These are phyloP conservation scores for Triplophysa yarkandensis DNA, from an alignment of 2,797 vertebrate species.

Conservation along the genomic window DNA sequence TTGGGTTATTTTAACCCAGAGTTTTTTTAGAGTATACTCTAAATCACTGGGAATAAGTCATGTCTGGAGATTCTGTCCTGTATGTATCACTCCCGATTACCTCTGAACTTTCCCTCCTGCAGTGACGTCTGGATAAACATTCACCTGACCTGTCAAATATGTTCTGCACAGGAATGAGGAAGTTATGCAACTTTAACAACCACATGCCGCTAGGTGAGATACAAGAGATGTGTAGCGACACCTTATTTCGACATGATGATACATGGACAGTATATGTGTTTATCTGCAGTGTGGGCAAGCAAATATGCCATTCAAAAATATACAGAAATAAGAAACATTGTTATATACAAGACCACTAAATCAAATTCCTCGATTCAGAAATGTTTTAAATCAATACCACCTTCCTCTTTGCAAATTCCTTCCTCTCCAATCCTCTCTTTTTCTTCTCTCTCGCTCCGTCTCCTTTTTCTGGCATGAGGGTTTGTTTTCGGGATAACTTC, in stretches of 20 bases:
- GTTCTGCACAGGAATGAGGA: slow-evolving; percentile 19
- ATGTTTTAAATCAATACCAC: neutral
- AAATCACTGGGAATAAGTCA: too few species aligned
- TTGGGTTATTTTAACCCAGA: too few species aligned
- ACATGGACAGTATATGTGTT: too few species aligned
- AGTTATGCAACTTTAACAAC: neutral
- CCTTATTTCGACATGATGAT: too few species aligned
- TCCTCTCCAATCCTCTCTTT: neutral
- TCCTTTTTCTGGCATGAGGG: slow-evolving; percentile 13
- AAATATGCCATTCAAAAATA: too few species aligned
- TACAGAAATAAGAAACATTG: too few species aligned
- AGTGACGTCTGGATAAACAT: slow-evolving; percentile 2
- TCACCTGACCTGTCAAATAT: neutral
- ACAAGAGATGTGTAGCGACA: too few species aligned
- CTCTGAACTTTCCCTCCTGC: neutral
- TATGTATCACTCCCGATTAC: neutral
- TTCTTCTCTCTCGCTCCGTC: neutral
- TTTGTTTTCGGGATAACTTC: slow-evolving; percentile 35
- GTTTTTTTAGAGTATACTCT: too few species aligned
- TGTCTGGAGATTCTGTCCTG: neutral
- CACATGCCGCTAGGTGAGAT: neutral
- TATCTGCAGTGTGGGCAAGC: too few species aligned
- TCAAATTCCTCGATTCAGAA: neutral
- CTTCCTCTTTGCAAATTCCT: neutral
- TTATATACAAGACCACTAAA: neutral